Base-by-base conservation (phyloP, 2,888 invertebrate genomes). In the Trissonchulus sp. region DNA sequence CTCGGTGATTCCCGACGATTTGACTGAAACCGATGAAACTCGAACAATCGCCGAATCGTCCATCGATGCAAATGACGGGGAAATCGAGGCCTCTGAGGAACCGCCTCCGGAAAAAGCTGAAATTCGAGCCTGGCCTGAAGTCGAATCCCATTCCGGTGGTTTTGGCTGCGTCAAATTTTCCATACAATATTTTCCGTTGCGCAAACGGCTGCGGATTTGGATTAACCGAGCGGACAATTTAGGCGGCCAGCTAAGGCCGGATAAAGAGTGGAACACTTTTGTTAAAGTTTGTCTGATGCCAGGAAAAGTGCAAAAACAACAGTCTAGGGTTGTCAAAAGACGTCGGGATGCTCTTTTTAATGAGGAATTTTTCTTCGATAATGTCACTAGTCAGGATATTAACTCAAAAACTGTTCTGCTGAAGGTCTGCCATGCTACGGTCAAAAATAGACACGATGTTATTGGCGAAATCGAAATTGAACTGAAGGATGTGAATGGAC, bases 301-400 rank as follows among this genome's bases (percentile, higher is more conserved):
- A 18, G 84, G 85, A 34, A 86, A 86, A 78, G 74, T 82, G 35
- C 86, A 85, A 76, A 85, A 85, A 77, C 85, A 86, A 75, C 77
- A 76, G 3, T 80, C 82, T 2, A 78, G 79, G 48, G 78, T 81
- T 2, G 77, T 82, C 0, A 81, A 82, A 37, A 80, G 81, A 72
- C 81, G 82, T 1, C 77, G 79, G 34, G 78, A 82, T 74, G 84
- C 84, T 0, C 74, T 81, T 2, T 82, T 81, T 68, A 80, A 84
- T 68, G 81, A 86, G 80, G 84, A 85, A 76, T 84, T 86, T 78
- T 84, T 84, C 78, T 86, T 86, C 80, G 85, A 85, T 75, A 82
- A 84, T 76, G 79, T 86, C 35, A 79, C 81, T n/a, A 78, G 81
- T 28, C 85, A 85, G 35, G 84, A 85, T 69, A 76, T 86, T 62